Evolutionary conservation across 2,797 vertebrate genomes (phyloP).

Genomic region (Iguana delicatissima): DNA sequence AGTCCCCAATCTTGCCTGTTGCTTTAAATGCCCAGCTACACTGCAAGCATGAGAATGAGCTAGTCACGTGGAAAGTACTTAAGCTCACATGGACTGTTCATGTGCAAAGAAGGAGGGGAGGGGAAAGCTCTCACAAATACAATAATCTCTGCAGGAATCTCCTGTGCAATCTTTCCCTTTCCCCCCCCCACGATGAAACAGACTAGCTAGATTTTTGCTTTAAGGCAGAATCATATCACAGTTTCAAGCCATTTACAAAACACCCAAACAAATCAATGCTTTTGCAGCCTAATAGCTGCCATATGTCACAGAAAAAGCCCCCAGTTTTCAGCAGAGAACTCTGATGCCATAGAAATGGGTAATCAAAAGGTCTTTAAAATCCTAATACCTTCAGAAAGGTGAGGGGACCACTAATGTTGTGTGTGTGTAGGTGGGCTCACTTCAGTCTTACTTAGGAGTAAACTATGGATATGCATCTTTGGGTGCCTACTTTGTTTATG

Average conservation of each 20-base stretch:
- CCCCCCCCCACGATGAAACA: conserved; percentile 53
- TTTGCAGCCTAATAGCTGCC: conserved; percentile 22
- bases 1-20: conserved; percentile 67
- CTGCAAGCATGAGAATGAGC: conserved; percentile 74
- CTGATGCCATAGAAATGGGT: background rate
- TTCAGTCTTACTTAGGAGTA: background rate
- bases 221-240: conserved; percentile 61
- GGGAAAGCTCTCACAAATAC: conserved; percentile 71
- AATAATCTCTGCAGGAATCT: conserved; percentile 79
- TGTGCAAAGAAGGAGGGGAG: conserved; percentile 77
- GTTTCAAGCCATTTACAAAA: conserved; percentile 51
- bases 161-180: background rate
- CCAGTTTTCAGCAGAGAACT: background rate
- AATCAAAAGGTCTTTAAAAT: background rate
- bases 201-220: conserved; percentile 60
- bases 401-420: background rate
- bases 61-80: conserved; percentile 86
- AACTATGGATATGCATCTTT: background rate
- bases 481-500: background rate
- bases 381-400: background rate
- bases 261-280: conserved; percentile 43
- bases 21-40: conserved; percentile 71
- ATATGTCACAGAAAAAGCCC: conserved; percentile 34
- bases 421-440: background rate
- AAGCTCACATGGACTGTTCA: conserved; percentile 87